Evolutionary conservation across 1,140 invertebrate genomes (phyloP).

Genomic region (Nasonia vitripennis): DNA sequence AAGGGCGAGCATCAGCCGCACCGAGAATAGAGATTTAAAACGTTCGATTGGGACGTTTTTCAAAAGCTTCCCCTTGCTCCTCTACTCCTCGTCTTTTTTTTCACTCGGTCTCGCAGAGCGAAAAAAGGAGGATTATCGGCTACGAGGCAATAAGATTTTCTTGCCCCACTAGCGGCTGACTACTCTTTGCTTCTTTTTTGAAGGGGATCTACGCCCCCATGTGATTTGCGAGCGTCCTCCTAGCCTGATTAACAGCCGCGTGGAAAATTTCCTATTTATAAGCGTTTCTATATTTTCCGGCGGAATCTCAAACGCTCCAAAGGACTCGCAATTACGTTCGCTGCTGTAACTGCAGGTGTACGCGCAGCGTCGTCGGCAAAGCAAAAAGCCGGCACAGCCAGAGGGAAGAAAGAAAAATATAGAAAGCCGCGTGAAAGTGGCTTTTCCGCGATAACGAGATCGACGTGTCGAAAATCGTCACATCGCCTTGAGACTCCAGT

Average conservation of each 20-base stretch:
- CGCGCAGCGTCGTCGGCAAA: not conserved
- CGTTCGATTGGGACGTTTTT: conserved; percentile 36
- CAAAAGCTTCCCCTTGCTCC: conserved; percentile 43
- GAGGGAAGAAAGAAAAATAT: conserved; percentile 4
- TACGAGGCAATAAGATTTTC: conserved; percentile 8
- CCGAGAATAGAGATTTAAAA: conserved; percentile 35
- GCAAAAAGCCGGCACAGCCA: not conserved
- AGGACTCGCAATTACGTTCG: not conserved
- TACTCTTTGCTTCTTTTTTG: not conserved
- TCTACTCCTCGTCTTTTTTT: conserved; percentile 33
- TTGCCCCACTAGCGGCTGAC: not conserved
- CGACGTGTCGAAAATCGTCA: conserved; percentile 32
- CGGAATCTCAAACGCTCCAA: not conserved
- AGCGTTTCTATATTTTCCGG: not conserved
- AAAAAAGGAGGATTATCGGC: conserved; percentile 9
- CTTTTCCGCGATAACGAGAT: conserved; percentile 48
- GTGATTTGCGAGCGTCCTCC: not conserved
- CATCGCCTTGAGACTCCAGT: conserved; percentile 24
- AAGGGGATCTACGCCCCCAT: not conserved
- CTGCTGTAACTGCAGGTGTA: not conserved
- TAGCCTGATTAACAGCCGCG: not conserved
- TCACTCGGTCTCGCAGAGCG: conserved; percentile 1
- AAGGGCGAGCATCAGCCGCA: not conserved
- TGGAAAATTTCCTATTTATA: not conserved
- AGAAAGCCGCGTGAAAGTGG: conserved; percentile 24